A percentile compares a stretch with the other conserved stretches of the same genome.
phyloP scores from a whole-genome alignment of 2,113 vertebrate genomes.

The Pterocles gutturalis region DNA sequence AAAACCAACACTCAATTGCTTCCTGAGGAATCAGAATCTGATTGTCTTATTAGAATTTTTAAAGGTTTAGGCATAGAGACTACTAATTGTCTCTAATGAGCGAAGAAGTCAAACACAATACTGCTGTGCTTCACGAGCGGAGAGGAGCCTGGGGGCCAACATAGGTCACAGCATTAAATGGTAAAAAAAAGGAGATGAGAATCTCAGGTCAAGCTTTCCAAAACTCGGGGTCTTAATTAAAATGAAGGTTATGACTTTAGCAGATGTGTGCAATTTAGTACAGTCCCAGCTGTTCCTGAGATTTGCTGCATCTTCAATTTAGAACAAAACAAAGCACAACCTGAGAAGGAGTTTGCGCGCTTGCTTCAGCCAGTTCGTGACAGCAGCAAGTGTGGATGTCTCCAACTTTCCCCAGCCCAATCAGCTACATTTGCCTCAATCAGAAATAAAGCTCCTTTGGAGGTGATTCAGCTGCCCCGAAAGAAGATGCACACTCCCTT shows the following conservation, averaged over 20 bases:
- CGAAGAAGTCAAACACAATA: background rate
- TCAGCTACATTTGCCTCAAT: background rate
- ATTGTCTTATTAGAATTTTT: background rate
- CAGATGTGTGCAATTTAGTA: background rate
- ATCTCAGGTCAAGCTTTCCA: background rate
- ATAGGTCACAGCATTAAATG: background rate
- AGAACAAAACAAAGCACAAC: background rate
- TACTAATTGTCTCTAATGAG: background rate
- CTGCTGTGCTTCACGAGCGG: background rate
- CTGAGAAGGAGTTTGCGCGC: accelerated
- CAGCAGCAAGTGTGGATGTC: background rate
- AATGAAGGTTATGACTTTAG: background rate
- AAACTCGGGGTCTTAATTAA: conserved; percentile 3
- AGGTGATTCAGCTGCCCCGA: background rate
- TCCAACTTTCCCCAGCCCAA: background rate
- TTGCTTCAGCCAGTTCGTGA: background rate
- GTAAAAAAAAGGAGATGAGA: background rate
- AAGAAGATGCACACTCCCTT: background rate
- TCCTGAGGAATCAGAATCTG: background rate
- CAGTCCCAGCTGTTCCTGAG: background rate
- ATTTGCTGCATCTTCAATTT: background rate
- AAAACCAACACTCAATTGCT: background rate
- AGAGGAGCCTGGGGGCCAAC: background rate
- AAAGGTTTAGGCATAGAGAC: background rate
- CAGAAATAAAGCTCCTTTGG: background rate